Conservation (phyloP, 1,140 invertebrate species). For the Meloidogyne chitwoodi region DNA sequence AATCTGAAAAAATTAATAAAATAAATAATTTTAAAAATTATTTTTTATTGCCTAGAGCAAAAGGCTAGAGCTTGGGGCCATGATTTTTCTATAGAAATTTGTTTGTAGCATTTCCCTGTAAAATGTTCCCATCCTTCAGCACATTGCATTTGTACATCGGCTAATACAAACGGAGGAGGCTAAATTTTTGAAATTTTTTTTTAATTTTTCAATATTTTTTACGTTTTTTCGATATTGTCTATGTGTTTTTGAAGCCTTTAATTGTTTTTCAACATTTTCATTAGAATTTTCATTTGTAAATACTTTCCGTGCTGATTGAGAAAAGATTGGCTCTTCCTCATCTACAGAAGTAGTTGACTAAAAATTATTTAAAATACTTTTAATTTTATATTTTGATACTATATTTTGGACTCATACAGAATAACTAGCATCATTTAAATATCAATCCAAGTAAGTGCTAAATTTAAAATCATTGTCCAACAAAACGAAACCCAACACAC, state of each 20-base stretch:
- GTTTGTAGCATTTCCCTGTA: constrained; percentile 46
- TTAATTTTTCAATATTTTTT: neutral
- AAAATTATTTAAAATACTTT: neutral
- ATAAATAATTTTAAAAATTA: neutral
- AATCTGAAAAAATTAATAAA: constrained; percentile 45
- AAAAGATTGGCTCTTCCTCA: neutral
- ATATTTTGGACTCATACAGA: neutral
- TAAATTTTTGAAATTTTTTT: constrained; percentile 1
- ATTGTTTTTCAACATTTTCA: neutral
- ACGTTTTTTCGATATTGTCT: neutral
- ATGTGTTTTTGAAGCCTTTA: neutral
- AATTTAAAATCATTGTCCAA: neutral
- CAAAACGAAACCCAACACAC: neutral
- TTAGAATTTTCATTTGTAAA: neutral
- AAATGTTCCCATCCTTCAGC: constrained; percentile 53
- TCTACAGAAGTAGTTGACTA: neutral
- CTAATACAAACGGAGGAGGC: constrained; percentile 18
- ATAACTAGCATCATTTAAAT: neutral
- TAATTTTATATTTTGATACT: neutral
- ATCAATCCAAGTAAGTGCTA: neutral
- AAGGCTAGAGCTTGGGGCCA: constrained; percentile 56
- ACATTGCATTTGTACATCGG: constrained; percentile 48
- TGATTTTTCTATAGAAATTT: constrained; percentile 45
- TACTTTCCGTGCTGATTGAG: neutral
- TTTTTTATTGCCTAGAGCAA: constrained; percentile 43